Conservation (phyloP, 2,797 vertebrate genomes). For the Lepus townsendii region DNA sequence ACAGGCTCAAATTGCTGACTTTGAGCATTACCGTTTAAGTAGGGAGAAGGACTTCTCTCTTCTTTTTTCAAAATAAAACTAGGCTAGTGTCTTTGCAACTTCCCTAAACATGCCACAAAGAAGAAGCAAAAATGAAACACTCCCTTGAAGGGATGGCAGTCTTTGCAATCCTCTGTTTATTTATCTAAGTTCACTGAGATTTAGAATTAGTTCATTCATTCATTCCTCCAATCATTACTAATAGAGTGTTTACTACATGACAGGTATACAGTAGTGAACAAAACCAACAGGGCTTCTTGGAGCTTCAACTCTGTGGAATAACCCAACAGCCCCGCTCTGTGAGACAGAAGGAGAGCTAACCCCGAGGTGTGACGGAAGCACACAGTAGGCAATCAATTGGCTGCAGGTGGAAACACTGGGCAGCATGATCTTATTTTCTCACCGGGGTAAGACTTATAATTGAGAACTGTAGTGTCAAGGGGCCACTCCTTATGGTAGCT, state of each 20-base stretch:
- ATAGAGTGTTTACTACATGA: background rate
- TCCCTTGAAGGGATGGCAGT: background rate
- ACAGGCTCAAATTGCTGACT: background rate
- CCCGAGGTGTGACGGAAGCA: background rate
- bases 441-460: background rate
- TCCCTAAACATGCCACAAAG: background rate
- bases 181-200: conserved; percentile 31
- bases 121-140: background rate
- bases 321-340: background rate
- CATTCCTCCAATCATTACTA: background rate
- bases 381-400: background rate
- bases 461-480: background rate
- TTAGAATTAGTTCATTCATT: background rate
- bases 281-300: background rate
- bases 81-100: background rate
- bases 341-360: background rate
- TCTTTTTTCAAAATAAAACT: conserved; percentile 3
- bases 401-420: background rate
- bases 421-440: background rate
- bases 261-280: conserved; percentile 1
- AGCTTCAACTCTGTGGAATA: background rate
- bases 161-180: background rate
- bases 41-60: background rate
- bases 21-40: background rate
- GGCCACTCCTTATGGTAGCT: background rate